Evolutionary conservation across 2,888 invertebrate genomes (phyloP), one percentile per base, ranked within the genome.

Genomic region (Ormyrus nitidulus): DNA sequence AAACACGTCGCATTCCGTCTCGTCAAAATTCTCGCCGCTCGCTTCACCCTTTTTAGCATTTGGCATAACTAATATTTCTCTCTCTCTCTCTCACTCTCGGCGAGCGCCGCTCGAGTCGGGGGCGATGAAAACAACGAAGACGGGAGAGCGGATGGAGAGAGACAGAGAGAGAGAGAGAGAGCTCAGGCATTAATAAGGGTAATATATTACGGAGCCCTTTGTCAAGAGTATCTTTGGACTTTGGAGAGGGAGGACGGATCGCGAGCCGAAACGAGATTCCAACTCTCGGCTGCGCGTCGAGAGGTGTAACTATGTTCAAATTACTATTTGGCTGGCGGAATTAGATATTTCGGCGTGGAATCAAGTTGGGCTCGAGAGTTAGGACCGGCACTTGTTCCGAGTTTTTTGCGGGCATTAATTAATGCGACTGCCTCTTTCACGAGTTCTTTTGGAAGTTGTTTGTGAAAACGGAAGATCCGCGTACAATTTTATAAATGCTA

Each of bases 181-280:
- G 34, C 56, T 34, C 34, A 82, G 81, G 84, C 86, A 87, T 88
- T 89, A 89, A 89, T 89, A 89, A 88, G 87, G 87, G 88, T 88
- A 88, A 89, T 89, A 89, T 89, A 88, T 89, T 87, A 88, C 83
- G 83, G 86, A 84, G 84, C 86, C 87, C 84, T 89, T 89, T 88
- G 89, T 89, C 84, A 84, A 83, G 83, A 83, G 83, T 81, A 83
- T 83, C 79, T 81, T 76, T 81, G 84, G 85, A 85, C 86, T 86
- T 85, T 87, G 85, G 87, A 86, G 68, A 68, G 54, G 71, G 69
- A 64, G 73, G 72, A 48, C 58, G 79, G 70, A 82, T 71, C 75
- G 61, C 76, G 34, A 34, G 58, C 70, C 64, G 56, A 62, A 73
- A 69, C 34, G 71, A 74, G 79, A 75, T 65, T 61, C 71, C 68